These are phyloP conservation scores for Sylvia atricapilla DNA, from an alignment of 2,113 vertebrate species.

Conservation along the genomic window DNA sequence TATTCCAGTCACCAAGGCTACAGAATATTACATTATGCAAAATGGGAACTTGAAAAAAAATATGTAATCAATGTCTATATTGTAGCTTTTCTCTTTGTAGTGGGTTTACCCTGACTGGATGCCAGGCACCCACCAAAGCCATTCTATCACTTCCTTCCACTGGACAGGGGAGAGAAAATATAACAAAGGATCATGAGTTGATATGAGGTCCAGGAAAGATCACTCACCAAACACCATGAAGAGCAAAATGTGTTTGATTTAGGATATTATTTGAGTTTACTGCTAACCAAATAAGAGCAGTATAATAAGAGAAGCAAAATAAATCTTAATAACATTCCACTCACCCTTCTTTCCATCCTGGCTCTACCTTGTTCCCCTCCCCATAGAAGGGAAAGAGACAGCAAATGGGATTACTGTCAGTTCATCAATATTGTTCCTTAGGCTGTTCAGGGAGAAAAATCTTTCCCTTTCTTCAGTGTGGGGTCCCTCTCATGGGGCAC, in stretches of 20 bases:
- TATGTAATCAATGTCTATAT: not conserved
- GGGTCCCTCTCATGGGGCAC: not conserved
- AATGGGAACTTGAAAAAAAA: not conserved
- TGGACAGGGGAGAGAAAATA: not conserved
- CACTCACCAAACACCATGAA: not conserved
- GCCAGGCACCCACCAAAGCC: not conserved
- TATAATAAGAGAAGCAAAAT: not conserved
- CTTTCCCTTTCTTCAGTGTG: rapidly evolving
- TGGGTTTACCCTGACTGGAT: not conserved
- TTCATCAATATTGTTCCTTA: not conserved
- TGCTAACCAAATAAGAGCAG: not conserved
- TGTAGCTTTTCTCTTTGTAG: not conserved
- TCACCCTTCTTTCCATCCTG: not conserved
- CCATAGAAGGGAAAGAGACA: not conserved
- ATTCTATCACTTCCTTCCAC: not conserved
- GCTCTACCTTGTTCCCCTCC: not conserved
- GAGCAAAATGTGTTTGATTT: not conserved
- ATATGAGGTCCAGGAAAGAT: not conserved
- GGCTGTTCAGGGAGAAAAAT: not conserved
- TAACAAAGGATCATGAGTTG: not conserved
- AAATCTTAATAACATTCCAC: not conserved
- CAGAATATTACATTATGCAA: not conserved
- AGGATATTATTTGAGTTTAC: not conserved
- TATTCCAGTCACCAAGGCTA: not conserved
- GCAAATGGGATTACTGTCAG: rapidly evolving